Evolutionary conservation across 1,140 invertebrate species (phyloP).

Genomic region (Aphaenogaster rudis): DNA sequence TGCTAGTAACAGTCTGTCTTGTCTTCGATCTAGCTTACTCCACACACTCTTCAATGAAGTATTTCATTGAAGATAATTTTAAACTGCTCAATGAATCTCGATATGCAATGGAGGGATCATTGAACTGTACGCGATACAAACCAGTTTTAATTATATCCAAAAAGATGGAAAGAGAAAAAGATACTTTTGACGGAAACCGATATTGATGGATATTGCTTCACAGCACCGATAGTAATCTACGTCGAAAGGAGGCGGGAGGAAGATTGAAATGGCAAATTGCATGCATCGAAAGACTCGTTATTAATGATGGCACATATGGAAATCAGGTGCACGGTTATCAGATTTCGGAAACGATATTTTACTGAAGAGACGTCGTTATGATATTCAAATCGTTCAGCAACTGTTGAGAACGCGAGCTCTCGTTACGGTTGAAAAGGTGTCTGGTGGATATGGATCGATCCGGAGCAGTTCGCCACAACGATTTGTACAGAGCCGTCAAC

Average conservation of each 20-base stretch:
- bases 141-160: conserved; percentile 18
- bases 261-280: conserved; percentile 24
- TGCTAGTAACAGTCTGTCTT: not conserved
- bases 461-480: not conserved
- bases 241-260: not conserved
- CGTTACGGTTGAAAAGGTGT: conserved; percentile 27
- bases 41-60: not conserved
- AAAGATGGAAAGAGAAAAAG: not conserved
- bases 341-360: conserved; percentile 46
- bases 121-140: conserved; percentile 13
- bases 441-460: not conserved
- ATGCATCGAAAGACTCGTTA: conserved; percentile 22
- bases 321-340: conserved; percentile 28
- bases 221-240: conserved; percentile 2
- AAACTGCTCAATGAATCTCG: conserved; percentile 5
- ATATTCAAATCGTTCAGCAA: not conserved
- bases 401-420: not conserved
- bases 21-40: not conserved
- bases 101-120: not conserved
- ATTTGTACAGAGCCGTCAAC: conserved; percentile 29
- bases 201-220: conserved; percentile 25
- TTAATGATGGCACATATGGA: conserved; percentile 35
- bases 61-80: not conserved
- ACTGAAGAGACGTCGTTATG: conserved; percentile 1
- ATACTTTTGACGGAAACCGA: not conserved